phyloP scores from a whole-genome alignment of 2,888 invertebrate species.

The Drosophila kokeensis region DNA sequence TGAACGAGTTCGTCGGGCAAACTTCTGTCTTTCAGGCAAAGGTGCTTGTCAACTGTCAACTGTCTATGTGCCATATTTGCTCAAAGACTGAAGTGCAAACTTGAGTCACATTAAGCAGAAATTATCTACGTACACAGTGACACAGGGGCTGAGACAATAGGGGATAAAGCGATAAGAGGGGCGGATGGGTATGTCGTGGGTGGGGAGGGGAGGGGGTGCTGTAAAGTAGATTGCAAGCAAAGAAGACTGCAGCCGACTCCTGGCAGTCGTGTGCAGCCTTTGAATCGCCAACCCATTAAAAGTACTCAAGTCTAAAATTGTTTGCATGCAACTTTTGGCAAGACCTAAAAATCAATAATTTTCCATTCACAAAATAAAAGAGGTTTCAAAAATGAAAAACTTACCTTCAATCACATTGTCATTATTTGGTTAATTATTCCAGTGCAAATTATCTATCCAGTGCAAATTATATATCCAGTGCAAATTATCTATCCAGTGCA shows the following conservation, averaged over 20 bases:
- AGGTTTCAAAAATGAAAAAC: neutral
- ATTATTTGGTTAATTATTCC: neutral
- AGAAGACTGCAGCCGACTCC: constrained; percentile 11
- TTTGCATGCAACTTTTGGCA: constrained; percentile 14
- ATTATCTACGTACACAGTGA: constrained; percentile 73
- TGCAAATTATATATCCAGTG: too few relatives aligned
- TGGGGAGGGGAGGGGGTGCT: too few relatives aligned
- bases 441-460: too few relatives aligned
- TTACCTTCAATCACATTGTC: neutral
- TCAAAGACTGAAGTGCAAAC: constrained; percentile 76
- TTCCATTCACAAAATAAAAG: neutral
- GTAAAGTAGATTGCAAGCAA: constrained; percentile 1
- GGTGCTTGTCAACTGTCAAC: constrained; percentile 63
- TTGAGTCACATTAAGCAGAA: constrained; percentile 74
- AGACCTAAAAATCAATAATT: constrained; percentile 2
- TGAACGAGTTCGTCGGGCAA: constrained; percentile 36
- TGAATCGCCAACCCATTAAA: constrained; percentile 22
- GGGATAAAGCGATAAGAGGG: neutral
- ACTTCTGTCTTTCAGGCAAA: constrained; percentile 52
- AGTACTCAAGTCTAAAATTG: constrained; percentile 15
- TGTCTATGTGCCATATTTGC: constrained; percentile 68
- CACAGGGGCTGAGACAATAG: constrained; percentile 20
- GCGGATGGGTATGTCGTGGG: neutral
- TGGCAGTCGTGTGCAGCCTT: constrained; percentile 33
- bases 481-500: too few relatives aligned